phyloP scores from a whole-genome alignment of 2,113 vertebrate species.

The Ictidomys tridecemlineatus region DNA sequence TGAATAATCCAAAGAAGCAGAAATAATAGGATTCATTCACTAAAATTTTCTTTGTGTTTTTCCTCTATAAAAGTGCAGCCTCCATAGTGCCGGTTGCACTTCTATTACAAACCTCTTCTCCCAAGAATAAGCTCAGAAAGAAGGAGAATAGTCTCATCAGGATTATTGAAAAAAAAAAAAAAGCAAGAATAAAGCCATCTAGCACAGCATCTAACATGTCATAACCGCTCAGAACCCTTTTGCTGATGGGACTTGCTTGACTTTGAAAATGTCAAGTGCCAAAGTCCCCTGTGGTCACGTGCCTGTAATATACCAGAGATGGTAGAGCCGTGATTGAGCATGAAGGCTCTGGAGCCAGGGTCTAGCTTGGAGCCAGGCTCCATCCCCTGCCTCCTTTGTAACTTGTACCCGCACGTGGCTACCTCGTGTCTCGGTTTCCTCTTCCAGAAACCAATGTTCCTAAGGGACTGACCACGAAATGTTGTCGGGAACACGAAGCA shows the following conservation, averaged over 20 bases:
- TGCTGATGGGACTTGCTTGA: not conserved
- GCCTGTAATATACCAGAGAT: not conserved
- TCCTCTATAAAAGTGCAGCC: not conserved
- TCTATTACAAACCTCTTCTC: not conserved
- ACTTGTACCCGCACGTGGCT: not conserved
- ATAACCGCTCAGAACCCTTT: not conserved
- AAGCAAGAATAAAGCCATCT: not conserved
- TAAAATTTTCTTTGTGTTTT: not conserved
- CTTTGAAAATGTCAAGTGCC: not conserved
- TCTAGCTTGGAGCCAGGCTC: not conserved
- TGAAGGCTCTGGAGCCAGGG: not conserved
- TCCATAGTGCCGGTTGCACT: not conserved
- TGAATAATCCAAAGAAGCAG: not conserved
- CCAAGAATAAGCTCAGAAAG: not conserved
- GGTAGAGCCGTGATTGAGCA: fast-evolving
- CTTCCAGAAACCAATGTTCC: not conserved
- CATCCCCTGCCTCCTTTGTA: not conserved
- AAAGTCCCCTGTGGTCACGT: not conserved
- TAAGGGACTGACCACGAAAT: not conserved
- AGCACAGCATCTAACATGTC: not conserved
- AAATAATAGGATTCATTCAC: not conserved
- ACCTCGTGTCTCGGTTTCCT: not conserved
- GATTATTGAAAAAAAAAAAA: not conserved
- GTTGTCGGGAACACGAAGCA: not conserved
- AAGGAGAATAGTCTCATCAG: not conserved